Conservation (phyloP, 1,140 invertebrate genomes). For the Pogonomyrmex barbatus region DNA sequence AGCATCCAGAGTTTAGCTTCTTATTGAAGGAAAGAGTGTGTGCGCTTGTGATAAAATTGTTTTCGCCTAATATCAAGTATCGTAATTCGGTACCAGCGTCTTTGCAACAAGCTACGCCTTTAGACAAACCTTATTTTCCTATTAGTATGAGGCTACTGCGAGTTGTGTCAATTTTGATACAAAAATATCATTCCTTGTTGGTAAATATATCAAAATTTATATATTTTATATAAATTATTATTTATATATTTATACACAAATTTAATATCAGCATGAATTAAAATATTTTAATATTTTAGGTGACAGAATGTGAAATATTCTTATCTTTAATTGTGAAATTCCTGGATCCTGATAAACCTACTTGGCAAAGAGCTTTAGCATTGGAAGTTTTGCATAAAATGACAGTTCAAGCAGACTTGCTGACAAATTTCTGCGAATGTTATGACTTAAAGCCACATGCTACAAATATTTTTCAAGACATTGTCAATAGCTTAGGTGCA, state of each 20-base stretch:
- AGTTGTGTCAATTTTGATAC: slow-evolving; percentile 96
- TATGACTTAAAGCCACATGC: slow-evolving; percentile 98
- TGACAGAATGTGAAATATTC: slow-evolving; percentile 99
- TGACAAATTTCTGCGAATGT: slow-evolving; percentile 96
- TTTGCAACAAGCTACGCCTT: slow-evolving; percentile 88
- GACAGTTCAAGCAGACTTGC: slow-evolving; percentile 94
- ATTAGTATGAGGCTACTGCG: slow-evolving; percentile 97
- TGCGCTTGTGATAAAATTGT: slow-evolving; percentile 98
- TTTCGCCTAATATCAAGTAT: slow-evolving; percentile 98
- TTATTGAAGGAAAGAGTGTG: slow-evolving; percentile 98
- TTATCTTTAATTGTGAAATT: slow-evolving; percentile 98
- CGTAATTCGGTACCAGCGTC: slow-evolving; percentile 87
- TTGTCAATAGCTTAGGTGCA: slow-evolving; percentile 97
- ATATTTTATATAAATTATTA: not conserved
- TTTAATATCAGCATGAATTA: not conserved
- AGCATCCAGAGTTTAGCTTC: slow-evolving; percentile 98
- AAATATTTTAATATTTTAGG: slow-evolving; percentile 86
- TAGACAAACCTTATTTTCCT: slow-evolving; percentile 98
- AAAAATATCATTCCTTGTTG: slow-evolving; percentile 96
- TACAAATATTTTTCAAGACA: slow-evolving; percentile 97
- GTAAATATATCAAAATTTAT: slow-evolving; percentile 87
- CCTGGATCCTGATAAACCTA: slow-evolving; percentile 97
- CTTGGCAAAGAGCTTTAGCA: slow-evolving; percentile 97
- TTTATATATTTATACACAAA: not conserved
- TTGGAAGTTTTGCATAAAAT: slow-evolving; percentile 98